Conservation (phyloP, 2,888 invertebrate genomes). For the Andrena chrysosceles region DNA sequence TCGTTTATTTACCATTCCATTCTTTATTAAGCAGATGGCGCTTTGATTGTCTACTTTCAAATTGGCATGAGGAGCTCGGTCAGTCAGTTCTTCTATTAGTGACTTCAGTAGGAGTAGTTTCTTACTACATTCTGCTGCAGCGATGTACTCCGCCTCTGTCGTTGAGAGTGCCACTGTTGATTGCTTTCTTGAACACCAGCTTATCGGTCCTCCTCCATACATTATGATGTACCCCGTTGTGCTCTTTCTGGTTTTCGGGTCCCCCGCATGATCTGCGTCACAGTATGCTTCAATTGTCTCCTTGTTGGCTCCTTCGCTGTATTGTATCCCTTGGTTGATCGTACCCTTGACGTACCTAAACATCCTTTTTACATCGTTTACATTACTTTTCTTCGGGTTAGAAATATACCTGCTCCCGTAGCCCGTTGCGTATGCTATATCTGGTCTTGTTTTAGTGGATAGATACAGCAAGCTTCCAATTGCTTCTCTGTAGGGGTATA, state of each 20-base stretch:
- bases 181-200: not conserved
- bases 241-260: not conserved
- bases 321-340: not conserved
- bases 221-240: not conserved
- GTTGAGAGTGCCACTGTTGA: not conserved
- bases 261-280: not conserved
- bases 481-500: not conserved
- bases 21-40: not conserved
- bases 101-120: not conserved
- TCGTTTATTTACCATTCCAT: not conserved
- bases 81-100: not conserved
- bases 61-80: not conserved
- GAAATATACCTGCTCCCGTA: not conserved
- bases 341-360: not conserved
- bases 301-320: not conserved
- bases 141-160: not conserved
- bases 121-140: not conserved
- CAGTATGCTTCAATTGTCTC: not conserved
- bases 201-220: not conserved
- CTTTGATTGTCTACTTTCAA: not conserved
- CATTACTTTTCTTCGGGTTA: not conserved
- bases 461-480: conserved; percentile 9
- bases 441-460: conserved; percentile 6
- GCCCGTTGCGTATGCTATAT: not conserved
- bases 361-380: not conserved